Percentiles rank a stretch among this genome's conserved stretches.
Conservation (phyloP, 1,140 invertebrate species). For the Drosophila gunungcola region DNA sequence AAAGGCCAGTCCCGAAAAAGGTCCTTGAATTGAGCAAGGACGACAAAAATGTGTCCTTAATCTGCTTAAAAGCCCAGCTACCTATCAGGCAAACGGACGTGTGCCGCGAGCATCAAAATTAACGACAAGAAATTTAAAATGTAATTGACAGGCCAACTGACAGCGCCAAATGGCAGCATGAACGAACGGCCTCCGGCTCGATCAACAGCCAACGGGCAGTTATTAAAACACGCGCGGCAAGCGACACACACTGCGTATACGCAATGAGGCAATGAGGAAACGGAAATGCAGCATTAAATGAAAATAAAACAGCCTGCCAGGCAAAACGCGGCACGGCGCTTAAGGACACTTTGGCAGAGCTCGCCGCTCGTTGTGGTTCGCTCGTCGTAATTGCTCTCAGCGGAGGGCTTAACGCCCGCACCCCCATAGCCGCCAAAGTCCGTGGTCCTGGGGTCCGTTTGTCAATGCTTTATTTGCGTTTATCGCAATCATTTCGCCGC, state of each 20-base stretch:
- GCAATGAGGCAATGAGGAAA: slow-evolving; percentile 57
- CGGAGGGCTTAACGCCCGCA: slow-evolving; percentile 60
- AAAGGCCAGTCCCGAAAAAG: slow-evolving; percentile 37
- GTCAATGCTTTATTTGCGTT: slow-evolving; percentile 78
- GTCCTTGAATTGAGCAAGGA: slow-evolving; percentile 58
- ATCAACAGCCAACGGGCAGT: slow-evolving; percentile 51
- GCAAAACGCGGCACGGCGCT: slow-evolving; percentile 13
- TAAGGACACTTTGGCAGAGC: slow-evolving; percentile 57
- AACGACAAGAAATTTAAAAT: slow-evolving; percentile 80
- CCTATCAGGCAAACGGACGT: slow-evolving; percentile 25
- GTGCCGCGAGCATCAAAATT: slow-evolving; percentile 70
- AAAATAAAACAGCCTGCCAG: slow-evolving; percentile 60
- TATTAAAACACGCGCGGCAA: slow-evolving; percentile 64
- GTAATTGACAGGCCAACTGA: slow-evolving; percentile 80
- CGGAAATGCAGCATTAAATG: slow-evolving; percentile 79
- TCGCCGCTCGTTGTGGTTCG: slow-evolving; percentile 40
- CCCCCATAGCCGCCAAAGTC: not conserved
- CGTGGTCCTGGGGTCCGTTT: slow-evolving; percentile 46
- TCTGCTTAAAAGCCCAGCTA: slow-evolving; percentile 72
- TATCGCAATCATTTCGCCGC: slow-evolving; percentile 72
- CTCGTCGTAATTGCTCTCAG: slow-evolving; percentile 75
- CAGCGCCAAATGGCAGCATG: slow-evolving; percentile 18
- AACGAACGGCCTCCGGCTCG: slow-evolving; percentile 23
- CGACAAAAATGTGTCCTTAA: slow-evolving; percentile 62
- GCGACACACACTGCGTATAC: slow-evolving; percentile 61